Evolutionary conservation across 2,888 invertebrate genomes (phyloP), one percentile per base, ranked within the genome.

Genomic region (Eristalinus sepulchralis): DNA sequence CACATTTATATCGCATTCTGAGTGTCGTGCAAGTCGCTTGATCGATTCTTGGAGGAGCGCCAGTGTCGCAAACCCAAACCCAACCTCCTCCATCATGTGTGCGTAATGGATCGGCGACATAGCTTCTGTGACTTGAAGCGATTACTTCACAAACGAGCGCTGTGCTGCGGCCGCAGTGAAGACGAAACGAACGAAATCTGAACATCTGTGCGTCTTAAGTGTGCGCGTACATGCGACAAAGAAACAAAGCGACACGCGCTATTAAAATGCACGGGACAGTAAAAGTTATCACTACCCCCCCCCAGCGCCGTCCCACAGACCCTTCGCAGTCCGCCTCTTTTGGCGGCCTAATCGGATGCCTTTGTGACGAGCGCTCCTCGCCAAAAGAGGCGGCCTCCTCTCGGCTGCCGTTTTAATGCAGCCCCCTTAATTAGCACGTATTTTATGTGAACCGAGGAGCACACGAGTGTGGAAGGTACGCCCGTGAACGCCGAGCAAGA

Each of bases 381-480:
- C 36, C 62, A 60, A 80, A 76, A 59, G 64, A 66, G 81, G 81
- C 67, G 84, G 75, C n/a, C 31, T 64, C n/a, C n/a, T 20, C 53
- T 22, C 36, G 60, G 60, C 47, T 47, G 27, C 59, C 47, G 57
- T 73, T 77, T 63, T 73, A 17, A 83, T 83, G 59, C 55, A 66
- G 75, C 71, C 81, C 76, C 71, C 84, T 81, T 84, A 84, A 84
- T 84, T 84, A 84, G 84, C 81, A 76, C 81, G 84, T 72, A 81
- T 84, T 84, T 84, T 63, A 76, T 71, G 36, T 64, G 59, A 79
- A 68, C 64, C 27, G 24, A 73, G 71, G 57, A 75, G 60, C 68
- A 73, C 31, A 62, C 70, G 22, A 24, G 66, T 27, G 20, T 11
- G 39, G 34, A 59, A 62, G 53, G 33, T 11, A 47, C 39, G 68